These are phyloP conservation scores for Monodelphis domestica DNA, from an alignment of 2,797 vertebrate species.

Conservation along the genomic window DNA sequence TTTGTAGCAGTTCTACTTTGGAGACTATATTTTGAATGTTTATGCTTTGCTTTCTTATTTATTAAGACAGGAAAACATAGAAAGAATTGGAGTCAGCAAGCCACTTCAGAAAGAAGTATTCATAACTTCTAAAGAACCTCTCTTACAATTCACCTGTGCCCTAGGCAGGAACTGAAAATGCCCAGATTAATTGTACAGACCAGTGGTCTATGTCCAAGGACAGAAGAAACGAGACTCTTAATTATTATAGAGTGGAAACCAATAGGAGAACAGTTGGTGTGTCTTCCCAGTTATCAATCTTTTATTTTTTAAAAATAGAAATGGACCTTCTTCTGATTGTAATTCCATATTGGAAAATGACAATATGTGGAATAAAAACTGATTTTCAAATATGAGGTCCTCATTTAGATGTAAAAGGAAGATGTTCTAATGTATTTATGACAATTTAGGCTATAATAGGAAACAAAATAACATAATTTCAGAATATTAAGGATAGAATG, in stretches of 20 bases:
- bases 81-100: conserved; percentile 22
- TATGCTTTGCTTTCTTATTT: not conserved
- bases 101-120: conserved; percentile 54
- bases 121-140: conserved; percentile 28
- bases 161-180: conserved; percentile 46
- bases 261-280: conserved; percentile 63
- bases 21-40: not conserved
- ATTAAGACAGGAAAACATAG: conserved; percentile 28
- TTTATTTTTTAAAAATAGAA: conserved; percentile 36
- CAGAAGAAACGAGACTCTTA: conserved; percentile 78
- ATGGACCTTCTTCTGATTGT: conserved; percentile 63
- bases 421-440: conserved; percentile 22
- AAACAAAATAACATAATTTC: not conserved
- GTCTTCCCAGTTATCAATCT: conserved; percentile 73
- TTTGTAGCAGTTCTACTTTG: not conserved
- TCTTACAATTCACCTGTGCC: conserved; percentile 76
- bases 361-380: conserved; percentile 55
- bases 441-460: conserved; percentile 51
- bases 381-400: conserved; percentile 48
- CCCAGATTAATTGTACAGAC: conserved; percentile 74
- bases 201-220: conserved; percentile 77
- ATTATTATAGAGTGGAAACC: conserved; percentile 74
- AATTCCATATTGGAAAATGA: conserved; percentile 70
- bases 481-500: not conserved
- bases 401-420: conserved; percentile 59